Evolutionary conservation across 2,888 invertebrate species (phyloP).

Genomic region (Hyppa rectilinea): DNA sequence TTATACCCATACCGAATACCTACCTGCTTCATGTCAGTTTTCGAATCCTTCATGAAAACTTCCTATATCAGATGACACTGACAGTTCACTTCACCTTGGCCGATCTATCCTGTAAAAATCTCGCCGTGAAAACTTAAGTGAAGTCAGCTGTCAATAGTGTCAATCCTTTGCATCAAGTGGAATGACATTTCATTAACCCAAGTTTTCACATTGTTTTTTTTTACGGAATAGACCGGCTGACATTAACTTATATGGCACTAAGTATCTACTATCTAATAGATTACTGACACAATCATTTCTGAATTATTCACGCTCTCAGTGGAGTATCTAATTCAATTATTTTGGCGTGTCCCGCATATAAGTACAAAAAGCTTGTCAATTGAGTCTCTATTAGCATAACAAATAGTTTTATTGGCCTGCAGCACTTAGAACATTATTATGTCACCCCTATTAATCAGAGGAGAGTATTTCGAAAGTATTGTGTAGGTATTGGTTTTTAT

Average conservation of each 20-base stretch:
- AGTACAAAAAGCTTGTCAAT: constrained; percentile 10
- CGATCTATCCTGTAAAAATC: too few relatives aligned
- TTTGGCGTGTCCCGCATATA: constrained; percentile 32
- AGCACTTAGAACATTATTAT: neutral
- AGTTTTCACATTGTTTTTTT: too few relatives aligned
- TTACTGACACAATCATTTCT: neutral
- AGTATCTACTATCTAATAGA: too few relatives aligned
- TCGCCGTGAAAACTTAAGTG: too few relatives aligned
- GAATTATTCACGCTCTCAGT: constrained; percentile 22
- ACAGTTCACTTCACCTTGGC: too few relatives aligned
- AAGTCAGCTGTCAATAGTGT: too few relatives aligned
- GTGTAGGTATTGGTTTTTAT: neutral
- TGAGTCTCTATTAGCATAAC: constrained; percentile 17
- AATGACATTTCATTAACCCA: too few relatives aligned
- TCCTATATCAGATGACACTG: too few relatives aligned
- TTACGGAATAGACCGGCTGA: too few relatives aligned
- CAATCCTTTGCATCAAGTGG: too few relatives aligned
- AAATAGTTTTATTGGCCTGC: constrained; percentile 15
- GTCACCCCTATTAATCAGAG: constrained; percentile 8
- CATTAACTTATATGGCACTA: neutral
- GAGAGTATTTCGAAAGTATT: constrained; percentile 1
- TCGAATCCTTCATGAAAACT: neutral
- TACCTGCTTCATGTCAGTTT: too few relatives aligned
- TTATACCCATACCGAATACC: too few relatives aligned
- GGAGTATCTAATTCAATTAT: constrained; percentile 7